A percentile compares a stretch with the other conserved stretches of the same genome.
These are phyloP conservation scores for Corythoichthys intestinalis DNA, from an alignment of 2,113 vertebrate genomes.

Conservation along the genomic window DNA sequence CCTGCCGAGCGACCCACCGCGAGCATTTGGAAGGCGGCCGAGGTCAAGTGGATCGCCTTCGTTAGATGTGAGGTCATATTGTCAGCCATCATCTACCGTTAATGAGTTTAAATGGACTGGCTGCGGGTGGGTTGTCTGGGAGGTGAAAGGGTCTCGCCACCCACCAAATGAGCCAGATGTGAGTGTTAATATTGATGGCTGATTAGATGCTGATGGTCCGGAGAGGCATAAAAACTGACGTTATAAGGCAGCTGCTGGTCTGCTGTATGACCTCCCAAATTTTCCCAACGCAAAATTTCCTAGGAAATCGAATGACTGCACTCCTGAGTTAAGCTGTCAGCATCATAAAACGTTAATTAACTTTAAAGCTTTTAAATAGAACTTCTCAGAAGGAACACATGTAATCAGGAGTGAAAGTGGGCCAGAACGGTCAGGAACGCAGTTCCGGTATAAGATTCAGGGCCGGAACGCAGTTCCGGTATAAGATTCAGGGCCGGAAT, in stretches of 20 bases:
- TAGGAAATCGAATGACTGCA: background rate
- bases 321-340: background rate
- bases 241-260: background rate
- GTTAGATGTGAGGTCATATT: slow-evolving; percentile 39
- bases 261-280: background rate
- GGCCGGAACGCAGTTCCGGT: too few species aligned
- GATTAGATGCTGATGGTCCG: slow-evolving; percentile 2
- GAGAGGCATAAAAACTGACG: background rate
- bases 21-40: slow-evolving; percentile 42
- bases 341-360: background rate
- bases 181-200: slow-evolving; percentile 4
- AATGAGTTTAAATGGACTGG: slow-evolving; percentile 34
- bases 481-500: too few species aligned
- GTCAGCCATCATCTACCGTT: slow-evolving; percentile 45
- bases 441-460: too few species aligned
- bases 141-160: slow-evolving; percentile 23
- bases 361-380: background rate
- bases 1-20: slow-evolving; percentile 33
- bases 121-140: slow-evolving; percentile 11
- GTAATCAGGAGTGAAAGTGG: too few species aligned
- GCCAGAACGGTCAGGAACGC: too few species aligned
- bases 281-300: background rate
- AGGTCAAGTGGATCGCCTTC: slow-evolving; percentile 39
- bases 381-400: background rate
- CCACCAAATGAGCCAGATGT: slow-evolving; percentile 16